Conservation (phyloP, 1,140 invertebrate species). For the Bombus huntii region DNA sequence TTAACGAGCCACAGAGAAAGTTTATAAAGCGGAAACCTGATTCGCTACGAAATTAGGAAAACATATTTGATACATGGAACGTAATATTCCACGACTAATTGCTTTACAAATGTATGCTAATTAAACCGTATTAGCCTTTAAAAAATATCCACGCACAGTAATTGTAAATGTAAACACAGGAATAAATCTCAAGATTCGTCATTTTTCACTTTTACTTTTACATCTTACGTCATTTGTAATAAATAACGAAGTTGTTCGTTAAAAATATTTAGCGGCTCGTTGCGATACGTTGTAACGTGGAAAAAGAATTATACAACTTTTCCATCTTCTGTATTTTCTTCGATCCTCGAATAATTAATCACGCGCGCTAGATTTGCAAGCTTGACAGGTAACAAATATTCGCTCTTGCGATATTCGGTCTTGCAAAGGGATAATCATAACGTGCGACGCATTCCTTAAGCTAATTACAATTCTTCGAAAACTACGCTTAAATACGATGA, state of each 20-base stretch:
- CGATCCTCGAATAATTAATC: background rate
- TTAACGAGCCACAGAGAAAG: slow-evolving; percentile 10
- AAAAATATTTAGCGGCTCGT: background rate
- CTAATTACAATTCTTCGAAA: background rate
- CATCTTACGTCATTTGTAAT: background rate
- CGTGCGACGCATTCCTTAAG: background rate
- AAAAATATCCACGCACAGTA: background rate
- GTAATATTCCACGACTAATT: background rate
- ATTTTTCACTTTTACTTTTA: background rate
- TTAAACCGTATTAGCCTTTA: background rate
- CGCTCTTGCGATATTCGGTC: background rate
- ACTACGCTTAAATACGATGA: background rate
- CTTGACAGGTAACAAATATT: background rate
- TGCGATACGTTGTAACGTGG: background rate
- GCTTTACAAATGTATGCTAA: background rate
- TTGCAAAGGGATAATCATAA: background rate
- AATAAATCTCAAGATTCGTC: background rate
- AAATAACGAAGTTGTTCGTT: background rate
- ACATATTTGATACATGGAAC: background rate
- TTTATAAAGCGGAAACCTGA: background rate
- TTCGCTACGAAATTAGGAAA: background rate
- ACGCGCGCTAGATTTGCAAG: background rate
- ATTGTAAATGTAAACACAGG: background rate
- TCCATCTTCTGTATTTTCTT: background rate
- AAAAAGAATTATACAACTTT: background rate